A percentile compares a stretch with the other conserved stretches of the same genome.
Evolutionary conservation across 2,113 vertebrate species (phyloP).

Genomic region (Hydrolagus affinis): DNA sequence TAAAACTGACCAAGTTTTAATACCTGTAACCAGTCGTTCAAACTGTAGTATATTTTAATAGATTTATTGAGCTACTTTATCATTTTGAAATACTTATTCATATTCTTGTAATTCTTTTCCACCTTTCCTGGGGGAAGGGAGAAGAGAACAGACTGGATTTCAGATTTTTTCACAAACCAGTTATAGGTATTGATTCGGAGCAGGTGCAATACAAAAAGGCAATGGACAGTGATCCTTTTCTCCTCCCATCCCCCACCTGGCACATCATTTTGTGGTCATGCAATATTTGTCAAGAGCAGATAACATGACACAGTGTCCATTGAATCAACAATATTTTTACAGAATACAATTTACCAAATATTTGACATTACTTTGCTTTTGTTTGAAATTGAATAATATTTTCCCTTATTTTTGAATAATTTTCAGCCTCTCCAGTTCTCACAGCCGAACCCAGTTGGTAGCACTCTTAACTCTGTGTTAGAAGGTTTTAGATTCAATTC

Average conservation of each 20-base stretch:
- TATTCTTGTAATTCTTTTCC: not conserved
- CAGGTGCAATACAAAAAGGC: not conserved
- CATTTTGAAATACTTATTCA: not conserved
- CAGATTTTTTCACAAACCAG: not conserved
- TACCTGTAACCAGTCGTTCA: not conserved
- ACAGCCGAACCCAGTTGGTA: no score
- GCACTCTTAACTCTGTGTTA: no score
- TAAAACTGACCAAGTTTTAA: not conserved
- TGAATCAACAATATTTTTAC: not conserved
- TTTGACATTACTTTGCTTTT: not conserved
- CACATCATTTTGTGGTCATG: not conserved
- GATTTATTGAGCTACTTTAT: not conserved
- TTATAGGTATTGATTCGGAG: not conserved
- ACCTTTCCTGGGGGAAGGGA: no score
- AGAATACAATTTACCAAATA: not conserved
- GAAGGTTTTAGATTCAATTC: no score
- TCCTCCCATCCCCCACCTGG: no score
- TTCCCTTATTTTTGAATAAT: no score
- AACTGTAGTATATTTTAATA: not conserved
- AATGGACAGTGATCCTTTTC: not conserved
- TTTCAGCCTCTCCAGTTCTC: no score
- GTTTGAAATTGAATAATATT: no score
- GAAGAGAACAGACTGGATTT: not conserved
- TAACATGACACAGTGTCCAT: not conserved
- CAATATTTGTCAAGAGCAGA: not conserved